A percentile compares a stretch with the other conserved stretches of the same genome.
phyloP scores from a whole-genome alignment of 1,140 invertebrate genomes.

The Neodiprion fabricii region DNA sequence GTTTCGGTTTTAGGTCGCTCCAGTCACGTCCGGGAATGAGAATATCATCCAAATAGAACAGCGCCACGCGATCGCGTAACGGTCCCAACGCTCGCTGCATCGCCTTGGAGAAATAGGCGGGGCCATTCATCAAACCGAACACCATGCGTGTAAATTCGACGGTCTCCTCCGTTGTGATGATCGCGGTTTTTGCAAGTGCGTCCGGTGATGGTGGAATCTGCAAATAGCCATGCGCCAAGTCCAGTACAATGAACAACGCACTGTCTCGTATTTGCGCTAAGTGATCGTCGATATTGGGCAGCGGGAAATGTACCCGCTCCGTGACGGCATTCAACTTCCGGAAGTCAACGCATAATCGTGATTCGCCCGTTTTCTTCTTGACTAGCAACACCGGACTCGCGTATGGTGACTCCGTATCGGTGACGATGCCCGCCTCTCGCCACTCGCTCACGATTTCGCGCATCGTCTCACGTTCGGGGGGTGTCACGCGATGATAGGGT shows the following conservation, averaged over 20 bases:
- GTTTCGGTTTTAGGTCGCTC: too few species aligned
- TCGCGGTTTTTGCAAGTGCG: conserved; percentile 22
- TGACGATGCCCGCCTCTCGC: conserved; percentile 24
- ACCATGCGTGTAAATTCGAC: conserved; percentile 21
- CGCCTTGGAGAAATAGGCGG: too few species aligned
- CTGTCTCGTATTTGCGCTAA: background rate
- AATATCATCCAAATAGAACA: too few species aligned
- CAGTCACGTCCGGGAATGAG: too few species aligned
- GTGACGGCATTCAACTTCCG: conserved; percentile 23
- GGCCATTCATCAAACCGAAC: conserved; percentile 26
- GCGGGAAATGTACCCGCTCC: conserved; percentile 20
- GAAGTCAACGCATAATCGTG: too few species aligned
- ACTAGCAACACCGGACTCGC: conserved; percentile 32
- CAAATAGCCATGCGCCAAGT: conserved; percentile 28
- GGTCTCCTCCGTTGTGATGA: conserved; percentile 28
- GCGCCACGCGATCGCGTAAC: too few species aligned
- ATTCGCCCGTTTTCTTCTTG: conserved; percentile 21
- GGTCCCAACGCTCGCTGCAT: too few species aligned
- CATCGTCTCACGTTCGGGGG: conserved; percentile 14
- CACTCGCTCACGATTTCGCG: conserved; percentile 20
- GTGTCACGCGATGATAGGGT: conserved; percentile 13
- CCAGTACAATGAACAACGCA: conserved; percentile 22
- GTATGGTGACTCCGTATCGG: conserved; percentile 33
- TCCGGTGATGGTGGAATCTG: conserved; percentile 22
- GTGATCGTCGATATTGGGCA: conserved; percentile 26